Conservation (phyloP, 2,113 vertebrate species). For the Mungos mungo region DNA sequence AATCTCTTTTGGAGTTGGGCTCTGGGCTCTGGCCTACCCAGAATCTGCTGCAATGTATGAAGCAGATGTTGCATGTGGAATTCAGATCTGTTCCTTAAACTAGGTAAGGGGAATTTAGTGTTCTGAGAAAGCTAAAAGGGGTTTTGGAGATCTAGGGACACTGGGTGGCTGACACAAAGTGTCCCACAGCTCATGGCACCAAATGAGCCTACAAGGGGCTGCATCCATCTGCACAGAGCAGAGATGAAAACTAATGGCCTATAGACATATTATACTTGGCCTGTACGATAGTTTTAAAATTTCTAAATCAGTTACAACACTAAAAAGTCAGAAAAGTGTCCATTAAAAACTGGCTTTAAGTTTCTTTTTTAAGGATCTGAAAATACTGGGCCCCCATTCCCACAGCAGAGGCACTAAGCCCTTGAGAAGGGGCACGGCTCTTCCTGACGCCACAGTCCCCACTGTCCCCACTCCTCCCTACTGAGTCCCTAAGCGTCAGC, state of each 20-base stretch:
- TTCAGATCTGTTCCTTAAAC: neutral
- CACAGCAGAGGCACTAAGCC: neutral
- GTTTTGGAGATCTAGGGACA: neutral
- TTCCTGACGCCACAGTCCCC: neutral
- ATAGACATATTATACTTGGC: neutral
- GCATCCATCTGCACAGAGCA: neutral
- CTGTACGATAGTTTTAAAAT: neutral
- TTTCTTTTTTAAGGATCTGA: conserved; percentile 39
- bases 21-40: neutral
- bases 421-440: neutral
- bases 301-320: neutral
- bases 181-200: neutral
- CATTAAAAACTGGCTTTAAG: neutral
- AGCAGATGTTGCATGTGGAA: neutral
- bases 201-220: neutral
- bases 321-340: conserved; percentile 29
- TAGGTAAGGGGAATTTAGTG: neutral
- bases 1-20: neutral
- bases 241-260: conserved; percentile 15
- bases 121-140: conserved; percentile 4
- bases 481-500: neutral
- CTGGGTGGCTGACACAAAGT: neutral
- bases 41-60: neutral
- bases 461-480: neutral
- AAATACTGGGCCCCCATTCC: neutral